Percentiles rank a stretch among this genome's conserved stretches.
Conservation (phyloP, 2,888 invertebrate genomes). For the Cheilosia variabilis region DNA sequence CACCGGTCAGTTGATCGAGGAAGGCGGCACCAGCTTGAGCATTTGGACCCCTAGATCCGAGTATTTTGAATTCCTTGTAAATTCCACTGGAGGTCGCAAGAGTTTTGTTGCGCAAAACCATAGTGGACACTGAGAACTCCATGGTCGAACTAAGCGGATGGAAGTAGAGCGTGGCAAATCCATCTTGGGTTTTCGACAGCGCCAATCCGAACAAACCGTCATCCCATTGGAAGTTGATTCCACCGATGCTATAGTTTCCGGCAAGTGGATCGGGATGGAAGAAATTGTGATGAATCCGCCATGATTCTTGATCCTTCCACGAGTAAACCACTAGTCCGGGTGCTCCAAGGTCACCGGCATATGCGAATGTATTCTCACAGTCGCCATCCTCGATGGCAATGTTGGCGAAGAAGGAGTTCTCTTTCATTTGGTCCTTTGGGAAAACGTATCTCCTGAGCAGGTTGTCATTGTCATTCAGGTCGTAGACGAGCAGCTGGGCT, state of each 20-base stretch:
- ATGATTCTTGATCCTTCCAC: slow-evolving; percentile 88
- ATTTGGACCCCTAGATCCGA: slow-evolving; percentile 89
- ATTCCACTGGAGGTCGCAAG: slow-evolving; percentile 84
- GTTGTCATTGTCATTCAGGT: slow-evolving; percentile 87
- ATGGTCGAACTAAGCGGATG: slow-evolving; percentile 91
- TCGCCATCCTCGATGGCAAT: slow-evolving; percentile 90
- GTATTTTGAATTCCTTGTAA: slow-evolving; percentile 87
- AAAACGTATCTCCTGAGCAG: slow-evolving; percentile 88
- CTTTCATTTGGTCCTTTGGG: slow-evolving; percentile 87
- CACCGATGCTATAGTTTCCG: slow-evolving; percentile 89
- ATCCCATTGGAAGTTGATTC: slow-evolving; percentile 89
- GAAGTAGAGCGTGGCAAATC: slow-evolving; percentile 90
- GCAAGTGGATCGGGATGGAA: slow-evolving; percentile 89
- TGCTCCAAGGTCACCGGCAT: slow-evolving; percentile 88
- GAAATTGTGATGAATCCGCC: slow-evolving; percentile 89
- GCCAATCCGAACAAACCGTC: slow-evolving; percentile 91
- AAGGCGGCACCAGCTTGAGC: slow-evolving; percentile 90
- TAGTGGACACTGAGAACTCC: slow-evolving; percentile 90
- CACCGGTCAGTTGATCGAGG: slow-evolving; percentile 88
- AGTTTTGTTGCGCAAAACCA: slow-evolving; percentile 86
- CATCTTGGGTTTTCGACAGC: slow-evolving; percentile 87
- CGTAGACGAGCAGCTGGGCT: slow-evolving; percentile 89
- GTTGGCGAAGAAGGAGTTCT: slow-evolving; percentile 90
- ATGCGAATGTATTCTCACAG: slow-evolving; percentile 89
- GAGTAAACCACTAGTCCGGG: slow-evolving; percentile 91